Conservation (phyloP, 2,113 vertebrate genomes). For the Mirza zaza region DNA sequence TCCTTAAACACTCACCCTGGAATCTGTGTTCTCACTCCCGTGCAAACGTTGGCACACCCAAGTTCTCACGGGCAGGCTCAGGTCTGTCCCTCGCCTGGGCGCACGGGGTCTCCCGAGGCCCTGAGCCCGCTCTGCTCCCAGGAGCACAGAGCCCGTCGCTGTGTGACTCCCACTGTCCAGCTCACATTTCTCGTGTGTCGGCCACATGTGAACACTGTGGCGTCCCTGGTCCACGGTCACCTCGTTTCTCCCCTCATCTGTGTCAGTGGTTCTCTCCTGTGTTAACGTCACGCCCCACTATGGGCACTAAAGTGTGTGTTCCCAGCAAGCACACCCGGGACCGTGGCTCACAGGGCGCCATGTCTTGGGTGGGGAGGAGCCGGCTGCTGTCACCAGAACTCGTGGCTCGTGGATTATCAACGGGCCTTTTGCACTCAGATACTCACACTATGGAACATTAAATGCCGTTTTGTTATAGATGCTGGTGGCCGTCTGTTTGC, state of each 20-base stretch:
- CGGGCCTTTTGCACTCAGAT: background rate
- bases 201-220: fast-evolving
- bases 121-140: background rate
- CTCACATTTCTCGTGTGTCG: background rate
- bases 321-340: background rate
- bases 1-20: background rate
- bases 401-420: background rate
- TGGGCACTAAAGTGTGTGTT: background rate
- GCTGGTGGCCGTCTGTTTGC: background rate
- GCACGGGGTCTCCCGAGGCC: background rate
- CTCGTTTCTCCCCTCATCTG: fast-evolving
- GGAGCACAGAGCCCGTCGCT: background rate
- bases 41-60: background rate
- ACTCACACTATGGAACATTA: conserved; percentile 61
- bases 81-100: background rate
- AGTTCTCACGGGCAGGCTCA: background rate
- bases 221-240: background rate
- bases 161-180: fast-evolving
- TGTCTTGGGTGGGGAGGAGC: background rate
- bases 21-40: background rate
- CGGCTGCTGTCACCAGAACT: conserved; percentile 14
- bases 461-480: conserved; percentile 54
- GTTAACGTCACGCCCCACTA: background rate
- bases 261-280: conserved; percentile 40
- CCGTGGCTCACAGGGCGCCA: conserved; percentile 11